Percentiles rank a stretch among this genome's conserved stretches.
Evolutionary conservation across 2,797 vertebrate genomes (phyloP).

Genomic region (Gymnodraco acuticeps): DNA sequence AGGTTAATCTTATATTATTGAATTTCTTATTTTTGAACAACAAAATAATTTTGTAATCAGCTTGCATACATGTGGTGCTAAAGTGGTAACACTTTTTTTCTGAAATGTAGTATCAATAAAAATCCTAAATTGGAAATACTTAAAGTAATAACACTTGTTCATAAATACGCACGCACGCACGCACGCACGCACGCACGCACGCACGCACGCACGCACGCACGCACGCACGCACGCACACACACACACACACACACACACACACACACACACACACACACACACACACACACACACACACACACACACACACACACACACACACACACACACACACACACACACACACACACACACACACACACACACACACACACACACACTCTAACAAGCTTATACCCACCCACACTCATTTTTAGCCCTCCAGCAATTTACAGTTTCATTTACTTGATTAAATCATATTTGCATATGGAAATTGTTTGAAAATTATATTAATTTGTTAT

Average conservation of each 20-base stretch:
- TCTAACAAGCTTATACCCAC: conserved; percentile 40
- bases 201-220: no score
- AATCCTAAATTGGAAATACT: not conserved
- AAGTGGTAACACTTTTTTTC: not conserved
- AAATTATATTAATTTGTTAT: conserved; percentile 86
- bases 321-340: conserved; percentile 9
- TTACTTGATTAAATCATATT: conserved; percentile 88
- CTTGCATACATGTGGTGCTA: no score
- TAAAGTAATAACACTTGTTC: not conserved
- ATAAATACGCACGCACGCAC: no score
- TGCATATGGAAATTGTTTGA: conserved; percentile 88
- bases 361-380: conserved; percentile 19
- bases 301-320: conserved; percentile 23
- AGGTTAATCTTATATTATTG: no score
- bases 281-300: conserved; percentile 3
- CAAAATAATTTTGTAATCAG: no score
- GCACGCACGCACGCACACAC: no score
- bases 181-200: no score
- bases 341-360: conserved; percentile 13
- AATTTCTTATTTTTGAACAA: no score
- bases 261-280: not conserved
- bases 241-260: not conserved
- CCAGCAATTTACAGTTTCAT: conserved; percentile 82
- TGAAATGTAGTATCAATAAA: not conserved
- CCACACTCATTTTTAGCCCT: conserved; percentile 75